Conservation (phyloP, 2,113 vertebrate genomes). For the Terrapene triunguis region DNA sequence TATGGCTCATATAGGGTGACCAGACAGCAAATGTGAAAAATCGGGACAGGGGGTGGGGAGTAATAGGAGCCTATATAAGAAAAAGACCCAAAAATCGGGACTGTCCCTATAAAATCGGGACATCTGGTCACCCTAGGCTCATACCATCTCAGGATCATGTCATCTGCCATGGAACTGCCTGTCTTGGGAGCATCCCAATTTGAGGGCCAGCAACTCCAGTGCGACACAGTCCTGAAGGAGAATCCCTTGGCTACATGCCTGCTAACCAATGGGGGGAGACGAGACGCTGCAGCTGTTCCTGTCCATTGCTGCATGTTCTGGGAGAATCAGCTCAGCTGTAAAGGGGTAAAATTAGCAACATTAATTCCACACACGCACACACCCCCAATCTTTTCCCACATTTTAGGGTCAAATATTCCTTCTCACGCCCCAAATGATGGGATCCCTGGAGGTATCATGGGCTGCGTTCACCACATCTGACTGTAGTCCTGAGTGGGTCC, state of each 20-base stretch:
- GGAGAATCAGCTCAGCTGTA: fast-evolving
- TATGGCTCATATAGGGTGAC: too few species aligned
- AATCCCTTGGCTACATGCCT: background rate
- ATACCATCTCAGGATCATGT: background rate
- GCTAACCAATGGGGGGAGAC: fast-evolving
- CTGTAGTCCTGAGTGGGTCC: background rate
- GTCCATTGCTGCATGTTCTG: background rate
- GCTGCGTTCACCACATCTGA: background rate
- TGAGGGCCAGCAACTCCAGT: background rate
- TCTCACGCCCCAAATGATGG: background rate
- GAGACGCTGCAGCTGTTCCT: background rate
- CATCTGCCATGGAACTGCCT: background rate
- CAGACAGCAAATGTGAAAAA: too few species aligned
- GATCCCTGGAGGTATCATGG: background rate
- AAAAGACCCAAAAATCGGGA: too few species aligned
- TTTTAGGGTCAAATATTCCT: background rate
- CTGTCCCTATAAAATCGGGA: too few species aligned
- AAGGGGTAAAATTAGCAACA: background rate
- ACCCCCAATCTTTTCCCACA: background rate
- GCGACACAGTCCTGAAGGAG: background rate
- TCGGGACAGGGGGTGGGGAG: too few species aligned
- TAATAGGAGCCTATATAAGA: too few species aligned
- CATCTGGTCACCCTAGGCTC: too few species aligned
- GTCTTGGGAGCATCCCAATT: background rate
- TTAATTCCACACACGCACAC: background rate